Evolutionary conservation across 2,888 invertebrate species (phyloP), one percentile per base, ranked within the genome.

Genomic region (Chirona hameri): DNA sequence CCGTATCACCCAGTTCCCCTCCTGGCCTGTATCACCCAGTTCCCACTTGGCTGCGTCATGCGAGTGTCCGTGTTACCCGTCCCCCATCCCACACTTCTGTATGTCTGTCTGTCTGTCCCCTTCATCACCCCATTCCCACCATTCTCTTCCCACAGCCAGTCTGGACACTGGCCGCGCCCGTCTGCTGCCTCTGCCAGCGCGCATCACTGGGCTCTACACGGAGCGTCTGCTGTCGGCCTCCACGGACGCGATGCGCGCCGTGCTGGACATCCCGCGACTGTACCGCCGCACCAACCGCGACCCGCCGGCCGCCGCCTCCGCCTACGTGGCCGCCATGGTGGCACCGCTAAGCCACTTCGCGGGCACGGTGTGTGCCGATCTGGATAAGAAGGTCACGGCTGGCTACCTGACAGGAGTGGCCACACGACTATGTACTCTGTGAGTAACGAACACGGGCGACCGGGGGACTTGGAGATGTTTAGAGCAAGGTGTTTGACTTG

Each of bases 261-360:
- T 98, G 9, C 94, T 93, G 86, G 97, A 98, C 87, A 95, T 99
- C 88, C 99, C 99, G 3, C 91, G 98, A 84, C 89, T 98, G 83
- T 98, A 96, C 88, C 84, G 85, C 39, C 83, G 85, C 27, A 85
- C 85, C 76, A 85, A 85, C 83, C 82, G 84, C 2, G 96, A 94
- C 85, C 90, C 93, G 48, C 97, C 97, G 0, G 92, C 92, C 0
- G 93, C 93, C 86, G 92, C 94, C 60, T 96, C 96, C 84, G 88
- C 90, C 29, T 98, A 97, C 87, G 92, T 95, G n/a, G 91, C 91
- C 72, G 90, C 91, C 83, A 90, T 93, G 85, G 86, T 92, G 0
- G 90, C 90, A 83, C 91, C 92, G 4, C 89, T 94, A 81, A 88
- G 88, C 18, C 90, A 21, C 24, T 76, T 76, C 76, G 3, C 76